phyloP scores from a whole-genome alignment of 1,140 invertebrate genomes.

The Drosophila hydei region DNA sequence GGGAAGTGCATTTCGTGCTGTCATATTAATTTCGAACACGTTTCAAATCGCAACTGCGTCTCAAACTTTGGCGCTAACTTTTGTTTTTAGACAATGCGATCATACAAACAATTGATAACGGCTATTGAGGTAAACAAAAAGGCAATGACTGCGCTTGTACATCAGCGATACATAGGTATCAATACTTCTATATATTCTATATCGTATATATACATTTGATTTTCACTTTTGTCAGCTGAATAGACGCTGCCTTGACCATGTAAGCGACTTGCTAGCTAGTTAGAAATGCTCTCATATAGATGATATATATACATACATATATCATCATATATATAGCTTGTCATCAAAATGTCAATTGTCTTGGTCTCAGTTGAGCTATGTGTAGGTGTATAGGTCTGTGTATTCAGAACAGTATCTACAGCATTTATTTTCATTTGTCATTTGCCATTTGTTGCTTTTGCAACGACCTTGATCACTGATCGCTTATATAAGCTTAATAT shows the following conservation, averaged over 20 bases:
- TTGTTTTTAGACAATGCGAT: constrained; percentile 45
- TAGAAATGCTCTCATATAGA: constrained; percentile 1
- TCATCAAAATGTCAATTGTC: constrained; percentile 35
- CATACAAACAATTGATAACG: constrained; percentile 53
- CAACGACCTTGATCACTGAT: constrained; percentile 57
- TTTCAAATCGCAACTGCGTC: constrained; percentile 27
- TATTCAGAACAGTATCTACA: constrained; percentile 32
- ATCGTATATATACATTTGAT: constrained; percentile 19
- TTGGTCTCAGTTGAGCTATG: constrained; percentile 5
- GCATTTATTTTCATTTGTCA: constrained; percentile 53
- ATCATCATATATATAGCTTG: not conserved
- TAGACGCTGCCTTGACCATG: constrained; percentile 10
- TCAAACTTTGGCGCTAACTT: constrained; percentile 47
- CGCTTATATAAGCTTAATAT: constrained; percentile 56
- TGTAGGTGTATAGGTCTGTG: constrained; percentile 7
- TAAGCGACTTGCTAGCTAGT: constrained; percentile 12
- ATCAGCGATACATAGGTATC: not conserved
- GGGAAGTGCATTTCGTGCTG: constrained; percentile 40
- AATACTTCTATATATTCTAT: not conserved
- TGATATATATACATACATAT: too few relatives aligned
- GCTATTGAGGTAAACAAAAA: constrained; percentile 19
- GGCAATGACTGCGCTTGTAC: constrained; percentile 51
- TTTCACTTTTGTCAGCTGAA: constrained; percentile 68
- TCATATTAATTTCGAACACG: constrained; percentile 59
- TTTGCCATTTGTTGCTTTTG: constrained; percentile 28